A percentile compares a stretch with the other conserved stretches of the same genome.
Conservation (phyloP, 1,140 invertebrate genomes). For the Temnothorax nylanderi region DNA sequence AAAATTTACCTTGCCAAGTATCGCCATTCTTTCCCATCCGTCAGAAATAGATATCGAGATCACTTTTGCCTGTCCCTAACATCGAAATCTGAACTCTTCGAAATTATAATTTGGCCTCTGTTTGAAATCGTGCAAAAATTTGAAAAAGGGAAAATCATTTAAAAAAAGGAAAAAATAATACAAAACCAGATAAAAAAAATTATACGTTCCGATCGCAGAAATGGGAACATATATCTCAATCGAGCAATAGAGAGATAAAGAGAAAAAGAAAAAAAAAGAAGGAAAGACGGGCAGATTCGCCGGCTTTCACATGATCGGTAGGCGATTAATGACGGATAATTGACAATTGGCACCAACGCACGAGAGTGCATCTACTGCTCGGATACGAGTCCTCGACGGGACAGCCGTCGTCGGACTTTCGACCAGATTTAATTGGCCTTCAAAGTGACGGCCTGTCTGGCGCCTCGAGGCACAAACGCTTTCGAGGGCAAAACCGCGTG, state of each 20-base stretch:
- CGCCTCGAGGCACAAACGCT: neutral
- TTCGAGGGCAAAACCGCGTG: slow-evolving; percentile 21
- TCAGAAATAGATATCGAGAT: neutral
- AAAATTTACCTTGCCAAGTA: slow-evolving; percentile 8
- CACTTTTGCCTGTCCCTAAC: neutral
- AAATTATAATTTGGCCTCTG: slow-evolving; percentile 20
- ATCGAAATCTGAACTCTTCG: neutral
- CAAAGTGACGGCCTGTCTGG: slow-evolving; percentile 31
- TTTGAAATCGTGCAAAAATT: slow-evolving; percentile 11
- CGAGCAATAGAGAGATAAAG: neutral
- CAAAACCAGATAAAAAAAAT: neutral
- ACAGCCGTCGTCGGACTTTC: slow-evolving; percentile 35
- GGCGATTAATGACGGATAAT: slow-evolving; percentile 56
- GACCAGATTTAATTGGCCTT: slow-evolving; percentile 50
- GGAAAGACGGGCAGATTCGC: neutral
- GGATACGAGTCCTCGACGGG: neutral
- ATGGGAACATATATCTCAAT: neutral
- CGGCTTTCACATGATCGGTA: slow-evolving; percentile 20
- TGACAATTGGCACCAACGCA: slow-evolving; percentile 47
- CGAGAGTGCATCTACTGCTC: neutral
- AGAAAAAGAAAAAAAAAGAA: slow-evolving; percentile 14
- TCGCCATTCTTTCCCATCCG: neutral
- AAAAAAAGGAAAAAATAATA: neutral
- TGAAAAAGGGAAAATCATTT: neutral
- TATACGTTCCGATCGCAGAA: neutral